Evolutionary conservation across 2,797 vertebrate species (phyloP).

Genomic region (Lithobates pipiens): DNA sequence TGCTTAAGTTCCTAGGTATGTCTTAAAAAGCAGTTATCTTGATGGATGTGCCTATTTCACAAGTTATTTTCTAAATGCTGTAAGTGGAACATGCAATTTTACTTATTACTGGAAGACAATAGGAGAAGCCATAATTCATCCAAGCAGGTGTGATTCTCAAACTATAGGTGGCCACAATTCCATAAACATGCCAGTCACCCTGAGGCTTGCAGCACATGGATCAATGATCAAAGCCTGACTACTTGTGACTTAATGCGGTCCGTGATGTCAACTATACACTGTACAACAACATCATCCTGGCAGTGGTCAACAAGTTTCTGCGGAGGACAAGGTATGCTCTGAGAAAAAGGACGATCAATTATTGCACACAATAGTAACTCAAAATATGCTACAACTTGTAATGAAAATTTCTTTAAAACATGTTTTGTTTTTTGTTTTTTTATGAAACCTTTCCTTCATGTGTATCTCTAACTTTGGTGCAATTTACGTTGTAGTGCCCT

Average conservation of each 20-base stretch:
- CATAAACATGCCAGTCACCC: conserved; percentile 44
- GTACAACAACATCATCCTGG: not conserved
- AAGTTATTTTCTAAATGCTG: not conserved
- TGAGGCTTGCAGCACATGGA: not conserved
- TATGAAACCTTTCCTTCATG: no score
- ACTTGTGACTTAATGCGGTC: not conserved
- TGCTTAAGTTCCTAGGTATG: no score
- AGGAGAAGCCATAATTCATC: not conserved
- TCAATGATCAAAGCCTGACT: conserved; percentile 22
- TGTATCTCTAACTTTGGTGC: no score
- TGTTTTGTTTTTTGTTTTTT: no score
- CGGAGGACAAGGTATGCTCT: not conserved
- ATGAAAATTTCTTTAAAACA: no score
- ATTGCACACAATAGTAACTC: no score
- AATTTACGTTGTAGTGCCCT: no score
- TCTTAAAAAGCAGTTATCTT: not conserved
- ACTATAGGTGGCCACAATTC: conserved; percentile 22
- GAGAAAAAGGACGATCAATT: not conserved
- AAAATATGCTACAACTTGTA: no score
- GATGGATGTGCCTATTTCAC: not conserved
- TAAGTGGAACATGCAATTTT: conserved; percentile 2
- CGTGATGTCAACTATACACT: not conserved
- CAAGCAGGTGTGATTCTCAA: conserved; percentile 38
- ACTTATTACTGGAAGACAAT: conserved; percentile 15
- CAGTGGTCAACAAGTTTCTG: not conserved